These are phyloP conservation scores for Rhimphoctona megacephalus DNA, from an alignment of 2,888 invertebrate species.

Conservation along the genomic window DNA sequence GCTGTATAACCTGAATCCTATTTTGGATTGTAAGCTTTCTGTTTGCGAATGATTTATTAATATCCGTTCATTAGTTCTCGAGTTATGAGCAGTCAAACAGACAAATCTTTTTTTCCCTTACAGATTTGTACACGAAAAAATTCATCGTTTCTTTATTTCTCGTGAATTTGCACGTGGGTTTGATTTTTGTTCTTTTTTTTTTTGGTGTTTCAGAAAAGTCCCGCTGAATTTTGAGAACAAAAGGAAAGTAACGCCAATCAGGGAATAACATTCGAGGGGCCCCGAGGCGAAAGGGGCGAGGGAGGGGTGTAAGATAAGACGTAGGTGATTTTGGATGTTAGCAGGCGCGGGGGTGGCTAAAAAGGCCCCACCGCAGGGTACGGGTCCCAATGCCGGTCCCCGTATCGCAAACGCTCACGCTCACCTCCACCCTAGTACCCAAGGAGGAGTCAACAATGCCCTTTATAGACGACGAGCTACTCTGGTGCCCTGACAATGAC, in stretches of 20 bases:
- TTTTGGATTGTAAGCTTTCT: too few relatives aligned
- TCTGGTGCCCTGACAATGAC: constrained; percentile 98
- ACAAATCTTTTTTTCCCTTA: background rate
- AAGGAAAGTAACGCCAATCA: background rate
- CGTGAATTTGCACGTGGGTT: background rate
- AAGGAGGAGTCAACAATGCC: constrained; percentile 90
- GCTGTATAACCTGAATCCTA: too few relatives aligned
- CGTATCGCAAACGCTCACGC: constrained; percentile 84
- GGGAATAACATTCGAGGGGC: background rate
- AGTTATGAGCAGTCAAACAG: too few relatives aligned
- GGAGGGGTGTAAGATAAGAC: constrained; percentile 66
- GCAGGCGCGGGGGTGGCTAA: constrained; percentile 84
- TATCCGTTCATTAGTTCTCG: too few relatives aligned
- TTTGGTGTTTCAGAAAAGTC: constrained; percentile 52
- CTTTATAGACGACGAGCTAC: constrained; percentile 97
- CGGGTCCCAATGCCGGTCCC: constrained; percentile 85
- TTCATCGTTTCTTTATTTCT: background rate
- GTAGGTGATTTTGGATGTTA: constrained; percentile 84
- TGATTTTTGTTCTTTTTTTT: constrained; percentile 12
- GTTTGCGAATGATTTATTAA: too few relatives aligned
- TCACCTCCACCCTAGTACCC: constrained; percentile 84
- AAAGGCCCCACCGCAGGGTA: constrained; percentile 84
- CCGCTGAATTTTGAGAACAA: background rate
- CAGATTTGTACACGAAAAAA: background rate
- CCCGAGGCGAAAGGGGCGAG: constrained; percentile 61